Evolutionary conservation across 1,140 invertebrate species (phyloP).

Genomic region (Leptinotarsa lineolata): DNA sequence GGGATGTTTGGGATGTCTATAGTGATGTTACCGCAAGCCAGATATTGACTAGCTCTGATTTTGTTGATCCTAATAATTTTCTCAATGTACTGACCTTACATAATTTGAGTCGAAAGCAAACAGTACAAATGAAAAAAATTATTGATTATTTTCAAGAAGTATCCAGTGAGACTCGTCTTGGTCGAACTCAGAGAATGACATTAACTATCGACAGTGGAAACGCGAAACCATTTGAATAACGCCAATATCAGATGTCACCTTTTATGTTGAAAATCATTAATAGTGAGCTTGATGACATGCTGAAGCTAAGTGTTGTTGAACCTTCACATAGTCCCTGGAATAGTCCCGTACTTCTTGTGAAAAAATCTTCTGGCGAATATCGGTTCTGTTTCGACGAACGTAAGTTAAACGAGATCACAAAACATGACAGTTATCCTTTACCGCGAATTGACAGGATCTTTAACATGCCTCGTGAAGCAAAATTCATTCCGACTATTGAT

Average conservation of each 20-base stretch:
- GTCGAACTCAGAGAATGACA: not conserved
- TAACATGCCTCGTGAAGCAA: no score
- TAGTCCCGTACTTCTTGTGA: slow-evolving; percentile 31
- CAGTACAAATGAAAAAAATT: no score
- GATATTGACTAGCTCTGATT: no score
- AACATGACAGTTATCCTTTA: slow-evolving; percentile 47
- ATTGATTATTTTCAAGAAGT: no score
- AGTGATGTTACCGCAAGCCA: no score
- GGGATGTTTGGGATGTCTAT: no score
- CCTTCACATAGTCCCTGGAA: slow-evolving; percentile 29
- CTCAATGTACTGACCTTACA: no score
- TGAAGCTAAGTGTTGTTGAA: slow-evolving; percentile 27
- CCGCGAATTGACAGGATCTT: no score
- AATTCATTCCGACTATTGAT: no score
- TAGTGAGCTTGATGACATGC: slow-evolving; percentile 31
- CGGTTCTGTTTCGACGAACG: slow-evolving; percentile 52
- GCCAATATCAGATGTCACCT: slow-evolving; percentile 27
- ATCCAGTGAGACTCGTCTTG: not conserved
- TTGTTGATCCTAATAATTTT: no score
- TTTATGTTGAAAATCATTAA: slow-evolving; percentile 23
- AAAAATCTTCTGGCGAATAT: slow-evolving; percentile 32
- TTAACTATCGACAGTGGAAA: slow-evolving; percentile 34
- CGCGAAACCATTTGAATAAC: slow-evolving; percentile 17
- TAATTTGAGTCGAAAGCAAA: no score
- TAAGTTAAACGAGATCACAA: slow-evolving; percentile 52